Conservation (phyloP, 2,797 vertebrate genomes). For the Scyliorhinus canicula region DNA sequence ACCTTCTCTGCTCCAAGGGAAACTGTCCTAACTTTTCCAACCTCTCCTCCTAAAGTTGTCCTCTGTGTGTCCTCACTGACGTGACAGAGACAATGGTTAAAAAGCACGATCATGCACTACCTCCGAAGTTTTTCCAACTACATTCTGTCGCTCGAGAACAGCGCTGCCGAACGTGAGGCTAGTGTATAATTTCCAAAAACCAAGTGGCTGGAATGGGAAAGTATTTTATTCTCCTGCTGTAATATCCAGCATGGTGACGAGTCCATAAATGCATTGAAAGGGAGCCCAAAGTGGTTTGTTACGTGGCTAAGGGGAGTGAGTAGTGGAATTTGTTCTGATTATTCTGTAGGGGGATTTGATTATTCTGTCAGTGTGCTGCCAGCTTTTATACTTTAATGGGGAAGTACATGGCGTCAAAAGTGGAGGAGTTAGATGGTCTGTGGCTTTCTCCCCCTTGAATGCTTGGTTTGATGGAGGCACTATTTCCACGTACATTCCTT, state of each 20-base stretch:
- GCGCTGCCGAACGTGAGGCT: neutral
- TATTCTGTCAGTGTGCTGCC: neutral
- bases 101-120: neutral
- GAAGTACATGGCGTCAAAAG: neutral
- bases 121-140: neutral
- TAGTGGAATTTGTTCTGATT: neutral
- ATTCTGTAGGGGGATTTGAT: neutral
- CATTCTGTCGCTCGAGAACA: neutral
- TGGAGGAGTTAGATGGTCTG: neutral
- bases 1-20: neutral
- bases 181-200: neutral
- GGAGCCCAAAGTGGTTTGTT: neutral
- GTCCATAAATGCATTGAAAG: neutral
- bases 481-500: constrained; percentile 10
- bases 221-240: neutral
- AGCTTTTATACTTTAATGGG: neutral
- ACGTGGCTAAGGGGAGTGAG: neutral
- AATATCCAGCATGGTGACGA: neutral
- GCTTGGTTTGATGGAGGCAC: neutral
- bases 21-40: neutral
- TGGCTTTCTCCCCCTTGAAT: neutral
- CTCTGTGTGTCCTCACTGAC: neutral
- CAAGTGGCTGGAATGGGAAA: neutral
- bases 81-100: neutral
- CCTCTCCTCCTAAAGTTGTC: neutral